Evolutionary conservation across 1,140 invertebrate genomes (phyloP).

Genomic region (Papilio polyxenes): DNA sequence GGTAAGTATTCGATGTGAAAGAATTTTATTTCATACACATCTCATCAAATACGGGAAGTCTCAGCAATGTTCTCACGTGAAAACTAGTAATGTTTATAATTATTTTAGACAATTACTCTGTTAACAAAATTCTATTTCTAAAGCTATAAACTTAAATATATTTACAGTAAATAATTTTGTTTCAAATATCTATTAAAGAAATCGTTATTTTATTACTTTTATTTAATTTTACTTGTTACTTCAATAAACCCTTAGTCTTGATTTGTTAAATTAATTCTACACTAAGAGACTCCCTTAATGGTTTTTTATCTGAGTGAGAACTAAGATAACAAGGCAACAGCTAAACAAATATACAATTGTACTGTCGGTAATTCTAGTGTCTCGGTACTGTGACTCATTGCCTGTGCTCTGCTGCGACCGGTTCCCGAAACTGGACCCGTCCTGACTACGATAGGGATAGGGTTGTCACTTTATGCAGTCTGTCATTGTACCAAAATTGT

Average conservation of each 20-base stretch:
- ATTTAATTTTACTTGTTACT: too few species aligned
- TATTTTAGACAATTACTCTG: neutral
- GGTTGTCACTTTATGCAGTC: conserved; percentile 19
- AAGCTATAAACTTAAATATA: neutral
- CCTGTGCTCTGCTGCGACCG: conserved; percentile 24
- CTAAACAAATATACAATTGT: conserved; percentile 29
- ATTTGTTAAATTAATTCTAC: too few species aligned
- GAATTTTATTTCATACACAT: neutral
- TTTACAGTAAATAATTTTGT: too few species aligned
- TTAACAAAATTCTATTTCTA: neutral
- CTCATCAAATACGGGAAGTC: conserved; percentile 1
- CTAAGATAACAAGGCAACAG: neutral
- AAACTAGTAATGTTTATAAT: neutral
- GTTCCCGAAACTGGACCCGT: conserved; percentile 33
- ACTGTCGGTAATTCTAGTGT: conserved; percentile 15
- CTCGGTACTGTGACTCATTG: conserved; percentile 36
- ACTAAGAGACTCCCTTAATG: neutral
- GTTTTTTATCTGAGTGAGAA: neutral
- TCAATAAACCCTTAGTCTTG: too few species aligned
- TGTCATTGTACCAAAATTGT: neutral
- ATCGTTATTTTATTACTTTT: too few species aligned
- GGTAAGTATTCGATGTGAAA: neutral
- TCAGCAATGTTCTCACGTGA: neutral
- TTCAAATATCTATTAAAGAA: too few species aligned
- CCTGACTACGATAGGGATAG: conserved; percentile 29